Percentiles rank a stretch among this genome's conserved stretches.
phyloP scores from a whole-genome alignment of 2,888 invertebrate genomes.

The Nebria brevicollis region DNA sequence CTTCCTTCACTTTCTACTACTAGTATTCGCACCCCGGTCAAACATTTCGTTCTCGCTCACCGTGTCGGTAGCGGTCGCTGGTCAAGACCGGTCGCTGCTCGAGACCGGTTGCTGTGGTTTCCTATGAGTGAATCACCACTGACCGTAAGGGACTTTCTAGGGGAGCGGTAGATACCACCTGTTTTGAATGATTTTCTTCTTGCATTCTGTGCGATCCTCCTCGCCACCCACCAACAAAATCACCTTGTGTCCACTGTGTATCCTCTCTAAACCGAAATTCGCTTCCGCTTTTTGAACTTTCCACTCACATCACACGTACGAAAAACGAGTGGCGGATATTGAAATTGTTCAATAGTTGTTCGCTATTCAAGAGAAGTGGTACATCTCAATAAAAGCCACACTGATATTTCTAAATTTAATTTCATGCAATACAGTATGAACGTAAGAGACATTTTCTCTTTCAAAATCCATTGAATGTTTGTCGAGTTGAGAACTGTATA shows the following conservation, averaged over 20 bases:
- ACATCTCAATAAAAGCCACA: no score
- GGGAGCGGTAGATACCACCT: slow-evolving; percentile 24
- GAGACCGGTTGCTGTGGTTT: slow-evolving; percentile 21
- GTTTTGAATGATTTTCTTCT: slow-evolving; percentile 32
- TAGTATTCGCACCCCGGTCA: neutral
- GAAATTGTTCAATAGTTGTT: no score
- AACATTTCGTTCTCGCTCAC: slow-evolving; percentile 12
- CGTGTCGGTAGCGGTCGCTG: no score
- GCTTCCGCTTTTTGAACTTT: slow-evolving; percentile 29
- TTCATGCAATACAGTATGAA: no score
- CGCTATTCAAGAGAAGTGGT: no score
- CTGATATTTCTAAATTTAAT: no score
- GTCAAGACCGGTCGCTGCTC: neutral
- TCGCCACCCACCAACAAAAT: no score
- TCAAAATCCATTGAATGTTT: no score
- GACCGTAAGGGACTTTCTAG: slow-evolving; percentile 36
- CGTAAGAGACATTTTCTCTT: no score
- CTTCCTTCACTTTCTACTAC: slow-evolving; percentile 7
- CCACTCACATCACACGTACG: neutral
- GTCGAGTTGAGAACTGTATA: no score
- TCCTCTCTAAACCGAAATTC: slow-evolving; percentile 31
- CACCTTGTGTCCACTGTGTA: neutral
- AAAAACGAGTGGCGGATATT: no score
- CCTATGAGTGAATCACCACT: slow-evolving; percentile 27
- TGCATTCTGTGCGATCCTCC: slow-evolving; percentile 9